A percentile compares a stretch with the other conserved stretches of the same genome.
Evolutionary conservation across 2,113 vertebrate genomes (phyloP).

Genomic region (Syngnathus scovelli): DNA sequence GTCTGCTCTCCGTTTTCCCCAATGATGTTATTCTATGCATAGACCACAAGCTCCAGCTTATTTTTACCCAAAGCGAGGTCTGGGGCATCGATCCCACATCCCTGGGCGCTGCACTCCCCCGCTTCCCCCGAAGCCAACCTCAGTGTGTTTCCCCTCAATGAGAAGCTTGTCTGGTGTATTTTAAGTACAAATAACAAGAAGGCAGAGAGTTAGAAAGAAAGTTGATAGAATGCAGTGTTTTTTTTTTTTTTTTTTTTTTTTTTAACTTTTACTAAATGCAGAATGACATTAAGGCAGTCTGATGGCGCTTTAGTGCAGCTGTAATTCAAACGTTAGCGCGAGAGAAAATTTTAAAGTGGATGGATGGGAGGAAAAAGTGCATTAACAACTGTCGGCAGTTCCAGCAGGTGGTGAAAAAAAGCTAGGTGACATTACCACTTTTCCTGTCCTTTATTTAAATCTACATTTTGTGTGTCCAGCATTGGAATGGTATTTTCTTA

Average conservation of each 20-base stretch:
- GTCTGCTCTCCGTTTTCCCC: constrained; percentile 42
- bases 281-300: neutral
- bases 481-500: too few relatives aligned
- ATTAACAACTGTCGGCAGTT: too few relatives aligned
- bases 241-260: neutral
- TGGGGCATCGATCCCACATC: constrained; percentile 68
- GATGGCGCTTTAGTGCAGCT: neutral
- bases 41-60: constrained; percentile 68
- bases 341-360: too few relatives aligned
- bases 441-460: too few relatives aligned
- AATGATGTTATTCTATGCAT: constrained; percentile 62
- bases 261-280: neutral
- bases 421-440: too few relatives aligned
- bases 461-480: too few relatives aligned
- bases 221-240: constrained; percentile 13
- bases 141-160: constrained; percentile 35
- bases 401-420: too few relatives aligned
- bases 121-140: constrained; percentile 51
- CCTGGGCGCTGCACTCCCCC: constrained; percentile 52
- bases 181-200: constrained; percentile 55
- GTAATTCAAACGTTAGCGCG: neutral
- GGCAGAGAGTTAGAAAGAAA: constrained; percentile 45
- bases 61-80: constrained; percentile 67
- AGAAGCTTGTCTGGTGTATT: constrained; percentile 41
- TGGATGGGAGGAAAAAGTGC: too few relatives aligned